phyloP scores from a whole-genome alignment of 2,113 vertebrate genomes.

The Noctilio leporinus region DNA sequence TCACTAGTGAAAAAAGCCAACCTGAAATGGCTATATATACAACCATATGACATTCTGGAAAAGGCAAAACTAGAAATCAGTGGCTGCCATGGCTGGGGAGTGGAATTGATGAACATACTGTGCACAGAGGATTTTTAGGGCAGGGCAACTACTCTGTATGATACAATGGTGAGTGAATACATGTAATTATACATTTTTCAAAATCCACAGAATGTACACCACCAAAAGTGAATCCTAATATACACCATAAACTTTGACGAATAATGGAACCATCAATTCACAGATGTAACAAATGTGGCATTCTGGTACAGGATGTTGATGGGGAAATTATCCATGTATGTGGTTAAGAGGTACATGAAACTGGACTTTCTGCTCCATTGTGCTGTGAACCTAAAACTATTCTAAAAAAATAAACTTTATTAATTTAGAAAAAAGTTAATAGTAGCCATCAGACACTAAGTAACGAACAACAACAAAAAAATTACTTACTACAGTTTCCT shows the following conservation, averaged over 20 bases:
- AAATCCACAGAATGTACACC: background rate
- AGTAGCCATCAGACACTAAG: background rate
- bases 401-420: background rate
- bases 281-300: background rate
- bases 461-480: background rate
- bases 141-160: background rate
- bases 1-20: background rate
- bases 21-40: background rate
- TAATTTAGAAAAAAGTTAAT: constrained; percentile 16
- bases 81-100: background rate
- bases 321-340: background rate
- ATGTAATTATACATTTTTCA: background rate
- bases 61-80: background rate
- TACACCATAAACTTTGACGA: background rate
- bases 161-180: background rate
- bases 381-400: background rate
- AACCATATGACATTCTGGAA: background rate
- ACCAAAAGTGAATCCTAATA: background rate
- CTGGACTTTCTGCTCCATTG: background rate
- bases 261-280: background rate
- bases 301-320: background rate
- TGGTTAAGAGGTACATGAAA: background rate
- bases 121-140: background rate
- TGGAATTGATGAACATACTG: background rate
- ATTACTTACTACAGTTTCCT: constrained; percentile 93